Evolutionary conservation across 1,140 invertebrate species (phyloP), one percentile per base, ranked within the genome.

Genomic region (Penaeus chinensis): DNA sequence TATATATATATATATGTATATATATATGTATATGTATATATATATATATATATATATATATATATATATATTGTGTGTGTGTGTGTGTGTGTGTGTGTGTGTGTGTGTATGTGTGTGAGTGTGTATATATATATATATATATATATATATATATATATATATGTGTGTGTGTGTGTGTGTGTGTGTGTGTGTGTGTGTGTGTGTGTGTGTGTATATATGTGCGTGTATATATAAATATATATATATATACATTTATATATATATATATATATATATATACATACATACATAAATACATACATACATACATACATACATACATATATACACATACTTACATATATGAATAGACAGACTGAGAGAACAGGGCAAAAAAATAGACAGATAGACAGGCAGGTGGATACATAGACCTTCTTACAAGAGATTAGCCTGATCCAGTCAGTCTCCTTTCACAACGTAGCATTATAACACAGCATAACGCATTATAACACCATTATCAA

Each of bases 61-160:
- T 3, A 47, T 47, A 47, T 5, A 47, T 47, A 47, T 47, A 47
- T 47, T 66, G 13, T 62, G 37, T 22, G 32, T 62, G 13, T 24
- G 24, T 71, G 24, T 71, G 24, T 71, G 24, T 37, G 8, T 63
- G 63, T 37, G 27, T 63, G 63, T 37, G 63, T 63, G 63, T 63
- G 63, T 63, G 63, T 62, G 63, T 81, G 63, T 24, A 81, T 81
- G 63, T 65, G 63, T 81, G 63, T 62, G 63, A 63, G 13, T 62
- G 37, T 22, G 32, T 62, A 81, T 81, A 81, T 65, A 81, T 65
- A 81, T 65, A 74, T 32, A 74, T 32, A 32, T 32, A 74, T 32
- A 74, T 74, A 74, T 32, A 74, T 74, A 74, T 32, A 74, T 74
- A 27, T 74, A 74, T 32, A 27, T 74, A 27, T 74, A 27, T 74